Conservation (phyloP, 2,888 invertebrate genomes). For the Drosophila acutilabella region DNA sequence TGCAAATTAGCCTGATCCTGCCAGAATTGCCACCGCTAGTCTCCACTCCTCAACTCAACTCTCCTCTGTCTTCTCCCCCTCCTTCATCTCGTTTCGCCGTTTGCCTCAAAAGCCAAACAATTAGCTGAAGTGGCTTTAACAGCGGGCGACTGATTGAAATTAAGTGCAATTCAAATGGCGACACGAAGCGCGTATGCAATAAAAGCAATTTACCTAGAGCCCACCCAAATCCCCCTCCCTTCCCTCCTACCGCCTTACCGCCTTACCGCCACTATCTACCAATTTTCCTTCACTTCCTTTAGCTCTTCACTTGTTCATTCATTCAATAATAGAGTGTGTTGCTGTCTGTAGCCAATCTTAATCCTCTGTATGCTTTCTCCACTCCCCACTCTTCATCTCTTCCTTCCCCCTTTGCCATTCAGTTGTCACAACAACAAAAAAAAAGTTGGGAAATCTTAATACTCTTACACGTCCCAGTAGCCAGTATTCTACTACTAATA, state of each 20-base stretch:
- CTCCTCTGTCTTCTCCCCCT: too few species aligned
- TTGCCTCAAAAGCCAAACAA: slow-evolving; percentile 67
- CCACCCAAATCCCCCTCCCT: slow-evolving; percentile 7
- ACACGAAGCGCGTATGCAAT: slow-evolving; percentile 77
- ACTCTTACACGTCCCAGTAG: too few species aligned
- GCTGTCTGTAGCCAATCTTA: slow-evolving; percentile 39
- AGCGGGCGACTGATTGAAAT: slow-evolving; percentile 78
- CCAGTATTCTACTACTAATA: too few species aligned
- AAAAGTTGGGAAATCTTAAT: too few species aligned
- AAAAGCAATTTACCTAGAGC: slow-evolving; percentile 77
- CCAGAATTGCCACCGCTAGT: slow-evolving; percentile 1
- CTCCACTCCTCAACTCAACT: neutral
- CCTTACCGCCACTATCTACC: neutral
- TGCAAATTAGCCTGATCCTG: slow-evolving; percentile 62
- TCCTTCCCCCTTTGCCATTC: neutral
- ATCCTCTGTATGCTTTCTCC: slow-evolving; percentile 12
- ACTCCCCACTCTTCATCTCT: too few species aligned
- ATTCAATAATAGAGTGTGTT: slow-evolving; percentile 43
- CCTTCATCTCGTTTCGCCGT: neutral
- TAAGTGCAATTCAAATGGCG: slow-evolving; percentile 78
- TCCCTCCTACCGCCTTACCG: neutral
- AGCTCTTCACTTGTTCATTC: slow-evolving; percentile 5
- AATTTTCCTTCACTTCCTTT: neutral
- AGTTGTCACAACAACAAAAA: neutral
- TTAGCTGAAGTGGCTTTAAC: slow-evolving; percentile 76